A percentile compares a stretch with the other conserved stretches of the same genome.
Evolutionary conservation across 2,888 invertebrate genomes (phyloP).

Genomic region (Gasteruption jaculator): DNA sequence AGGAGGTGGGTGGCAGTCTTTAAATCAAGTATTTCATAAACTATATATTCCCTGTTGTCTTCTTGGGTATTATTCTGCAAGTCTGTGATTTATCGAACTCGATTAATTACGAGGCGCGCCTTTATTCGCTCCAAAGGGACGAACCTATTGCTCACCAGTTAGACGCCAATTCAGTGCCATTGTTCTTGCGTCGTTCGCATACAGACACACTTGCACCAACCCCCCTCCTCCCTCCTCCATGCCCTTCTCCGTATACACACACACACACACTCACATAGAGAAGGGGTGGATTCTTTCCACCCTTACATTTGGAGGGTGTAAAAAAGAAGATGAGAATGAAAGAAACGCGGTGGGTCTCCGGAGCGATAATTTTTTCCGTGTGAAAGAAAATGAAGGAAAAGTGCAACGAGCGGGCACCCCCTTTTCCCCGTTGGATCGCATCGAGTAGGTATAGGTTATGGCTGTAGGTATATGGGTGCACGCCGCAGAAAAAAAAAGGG

Average conservation of each 20-base stretch:
- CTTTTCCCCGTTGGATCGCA: too few relatives aligned
- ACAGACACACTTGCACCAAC: slow-evolving; percentile 38
- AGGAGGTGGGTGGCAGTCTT: slow-evolving; percentile 19
- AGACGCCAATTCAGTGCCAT: slow-evolving; percentile 50
- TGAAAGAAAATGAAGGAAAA: slow-evolving; percentile 38
- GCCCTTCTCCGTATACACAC: too few relatives aligned
- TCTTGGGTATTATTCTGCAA: slow-evolving; percentile 50
- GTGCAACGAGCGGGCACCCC: too few relatives aligned
- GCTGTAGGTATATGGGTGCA: too few relatives aligned
- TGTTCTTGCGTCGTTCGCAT: slow-evolving; percentile 52
- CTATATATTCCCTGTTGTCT: slow-evolving; percentile 53
- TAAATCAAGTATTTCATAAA: slow-evolving; percentile 47
- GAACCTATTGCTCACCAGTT: slow-evolving; percentile 52
- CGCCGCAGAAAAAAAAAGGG: too few relatives aligned
- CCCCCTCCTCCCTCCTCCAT: too few relatives aligned
- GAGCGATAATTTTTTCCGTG: slow-evolving; percentile 36
- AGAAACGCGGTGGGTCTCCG: too few relatives aligned
- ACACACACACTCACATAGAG: too few relatives aligned
- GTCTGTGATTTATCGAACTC: slow-evolving; percentile 49
- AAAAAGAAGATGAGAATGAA: slow-evolving; percentile 10
- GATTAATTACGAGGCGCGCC: slow-evolving; percentile 51
- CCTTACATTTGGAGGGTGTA: too few relatives aligned
- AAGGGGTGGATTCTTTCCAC: too few relatives aligned
- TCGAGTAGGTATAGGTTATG: too few relatives aligned
- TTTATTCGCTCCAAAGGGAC: slow-evolving; percentile 51